Percentiles rank a stretch among this genome's conserved stretches.
Conservation (phyloP, 2,888 invertebrate species). For the Thera obeliscata region DNA sequence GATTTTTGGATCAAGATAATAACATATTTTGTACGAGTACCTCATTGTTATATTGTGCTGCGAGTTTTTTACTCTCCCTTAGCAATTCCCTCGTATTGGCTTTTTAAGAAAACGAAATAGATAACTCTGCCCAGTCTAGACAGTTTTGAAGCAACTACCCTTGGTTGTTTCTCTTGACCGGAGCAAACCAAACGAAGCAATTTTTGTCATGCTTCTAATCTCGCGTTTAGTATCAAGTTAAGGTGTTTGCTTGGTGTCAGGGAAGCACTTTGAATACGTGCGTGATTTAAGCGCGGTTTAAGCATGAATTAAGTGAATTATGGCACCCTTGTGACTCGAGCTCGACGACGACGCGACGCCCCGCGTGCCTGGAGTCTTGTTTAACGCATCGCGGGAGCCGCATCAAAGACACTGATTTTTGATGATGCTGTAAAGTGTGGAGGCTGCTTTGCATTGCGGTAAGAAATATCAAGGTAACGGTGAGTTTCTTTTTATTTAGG, state of each 20-base stretch:
- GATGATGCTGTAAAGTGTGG: constrained; percentile 56
- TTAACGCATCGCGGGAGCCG: constrained; percentile 73
- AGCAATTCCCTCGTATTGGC: constrained; percentile 11
- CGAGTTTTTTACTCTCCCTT: constrained; percentile 26
- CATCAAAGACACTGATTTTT: constrained; percentile 66
- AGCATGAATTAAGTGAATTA: constrained; percentile 79
- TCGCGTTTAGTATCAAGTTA: constrained; percentile 38
- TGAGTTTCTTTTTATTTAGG: neutral
- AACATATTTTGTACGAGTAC: constrained; percentile 50
- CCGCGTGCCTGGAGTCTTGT: constrained; percentile 58
- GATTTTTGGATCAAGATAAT: constrained; percentile 76
- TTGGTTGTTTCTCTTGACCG: neutral
- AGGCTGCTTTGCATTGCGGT: constrained; percentile 46
- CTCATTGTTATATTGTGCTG: constrained; percentile 37
- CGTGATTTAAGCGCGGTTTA: constrained; percentile 71
- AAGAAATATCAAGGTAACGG: constrained; percentile 7
- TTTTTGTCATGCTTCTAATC: constrained; percentile 22
- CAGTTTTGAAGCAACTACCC: neutral
- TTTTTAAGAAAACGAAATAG: neutral
- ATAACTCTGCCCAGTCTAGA: neutral
- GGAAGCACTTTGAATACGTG: constrained; percentile 61
- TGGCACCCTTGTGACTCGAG: constrained; percentile 57
- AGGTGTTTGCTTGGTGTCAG: constrained; percentile 46
- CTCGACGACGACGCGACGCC: constrained; percentile 37
- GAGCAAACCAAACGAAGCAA: constrained; percentile 12